A percentile compares a stretch with the other conserved stretches of the same genome.
Evolutionary conservation across 2,888 invertebrate species (phyloP).

Genomic region (Drosophila koepferae): DNA sequence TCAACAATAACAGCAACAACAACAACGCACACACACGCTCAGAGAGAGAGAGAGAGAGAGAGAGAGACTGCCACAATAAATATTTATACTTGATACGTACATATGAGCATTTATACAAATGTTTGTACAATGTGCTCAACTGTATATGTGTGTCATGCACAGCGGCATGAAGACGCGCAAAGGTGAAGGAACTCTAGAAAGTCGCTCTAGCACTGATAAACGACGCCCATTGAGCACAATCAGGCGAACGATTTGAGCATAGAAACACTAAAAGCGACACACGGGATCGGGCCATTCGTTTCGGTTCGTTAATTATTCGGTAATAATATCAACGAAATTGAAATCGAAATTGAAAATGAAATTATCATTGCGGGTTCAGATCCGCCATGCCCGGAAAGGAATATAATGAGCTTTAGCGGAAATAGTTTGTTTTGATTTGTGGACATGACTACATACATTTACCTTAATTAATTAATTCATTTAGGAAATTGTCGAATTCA

Average conservation of each 20-base stretch:
- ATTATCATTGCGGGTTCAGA: slow-evolving; percentile 33
- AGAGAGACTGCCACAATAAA: slow-evolving; percentile 51
- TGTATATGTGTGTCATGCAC: slow-evolving; percentile 59
- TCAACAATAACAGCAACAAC: slow-evolving; percentile 35
- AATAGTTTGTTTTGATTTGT: slow-evolving; percentile 36
- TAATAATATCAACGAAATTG: slow-evolving; percentile 34
- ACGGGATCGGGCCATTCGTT: slow-evolving; percentile 40
- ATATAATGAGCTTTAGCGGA: slow-evolving; percentile 15
- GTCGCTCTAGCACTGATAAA: slow-evolving; percentile 66
- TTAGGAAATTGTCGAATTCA: too few relatives aligned
- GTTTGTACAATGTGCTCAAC: slow-evolving; percentile 5
- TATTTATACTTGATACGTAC: slow-evolving; percentile 43
- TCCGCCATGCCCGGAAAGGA: not conserved
- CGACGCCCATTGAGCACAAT: slow-evolving; percentile 43
- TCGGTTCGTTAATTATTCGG: slow-evolving; percentile 58
- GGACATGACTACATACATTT: slow-evolving; percentile 18
- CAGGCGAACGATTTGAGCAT: slow-evolving; percentile 37
- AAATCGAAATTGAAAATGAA: slow-evolving; percentile 32
- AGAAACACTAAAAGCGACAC: slow-evolving; percentile 19
- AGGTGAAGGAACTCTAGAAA: slow-evolving; percentile 73
- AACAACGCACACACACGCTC: slow-evolving; percentile 5
- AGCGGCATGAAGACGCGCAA: slow-evolving; percentile 23
- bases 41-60: slow-evolving; percentile 13
- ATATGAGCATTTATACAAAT: slow-evolving; percentile 8
- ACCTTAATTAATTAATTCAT: not conserved